Evolutionary conservation across 1,140 invertebrate species (phyloP), one percentile per base, ranked within the genome.

Genomic region (Drosophila aff.): DNA sequence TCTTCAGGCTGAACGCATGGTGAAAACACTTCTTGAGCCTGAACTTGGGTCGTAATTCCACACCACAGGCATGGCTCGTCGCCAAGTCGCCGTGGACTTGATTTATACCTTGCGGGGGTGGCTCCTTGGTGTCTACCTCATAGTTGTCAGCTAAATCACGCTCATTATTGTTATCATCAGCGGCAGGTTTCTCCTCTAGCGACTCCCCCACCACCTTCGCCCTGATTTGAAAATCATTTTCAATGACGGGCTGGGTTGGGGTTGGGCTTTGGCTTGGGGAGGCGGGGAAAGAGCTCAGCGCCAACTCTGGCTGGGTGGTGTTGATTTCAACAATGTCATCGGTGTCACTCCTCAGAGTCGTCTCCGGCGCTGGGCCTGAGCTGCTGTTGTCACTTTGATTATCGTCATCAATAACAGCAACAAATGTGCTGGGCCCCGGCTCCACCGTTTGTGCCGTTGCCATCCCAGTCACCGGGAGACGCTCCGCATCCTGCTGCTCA

Each of bases 191-290:
- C 64, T 79, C 52, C 38, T 75, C 43, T 43, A 46, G 50, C 57
- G 31, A 23, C 46, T 68, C 26, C 36, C 23, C 16, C 31, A 52
- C 33, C 49, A 43, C 58, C 21, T 50, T 62, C 13, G 50, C 47
- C 68, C 78, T 92, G 83, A 91, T 92, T 89, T 92, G 73, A 92
- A 89, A 89, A 92, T 91, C 77, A 83, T 92, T 89, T 89, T 84
- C 83, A 77, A 67, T 62, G 79, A 79, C 65, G 60, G 75, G 23
- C 74, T 41, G 66, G 67, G 71, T 26, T 38, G 72, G 21, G 46
- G 13, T 16, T 15, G 33, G 11, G 33, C 33, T 13, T 36, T 11
- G 33, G 43, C 3, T 21, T 10, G 46, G 15, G 21, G 28, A 11
- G 26, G 53, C n/a, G 53, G 31, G 13, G n/a, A 52, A 36, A 23